Conservation (phyloP, 30 jellyfish, hydroid and myxozoan species). For the Cassiopea andromeda region DNA sequence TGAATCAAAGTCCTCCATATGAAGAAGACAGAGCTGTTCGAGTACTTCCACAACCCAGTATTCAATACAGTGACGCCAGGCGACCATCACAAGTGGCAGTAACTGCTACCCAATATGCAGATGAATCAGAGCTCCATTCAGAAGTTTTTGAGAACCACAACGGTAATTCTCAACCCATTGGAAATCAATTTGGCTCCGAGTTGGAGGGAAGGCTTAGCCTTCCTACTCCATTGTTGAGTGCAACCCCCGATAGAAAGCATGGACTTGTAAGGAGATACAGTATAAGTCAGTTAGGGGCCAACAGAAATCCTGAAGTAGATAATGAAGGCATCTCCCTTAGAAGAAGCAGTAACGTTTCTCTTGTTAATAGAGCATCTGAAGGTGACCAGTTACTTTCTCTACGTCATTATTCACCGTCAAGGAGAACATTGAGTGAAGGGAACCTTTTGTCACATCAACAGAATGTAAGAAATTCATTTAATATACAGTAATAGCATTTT, state of each 20-base stretch:
- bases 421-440: slow-evolving; percentile 32
- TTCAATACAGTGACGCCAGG: slow-evolving; percentile 1
- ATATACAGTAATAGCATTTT: not conserved
- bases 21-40: not conserved
- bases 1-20: not conserved
- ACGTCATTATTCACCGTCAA: not conserved
- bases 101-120: not conserved
- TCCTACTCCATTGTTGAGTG: not conserved
- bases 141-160: not conserved
- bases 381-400: not conserved
- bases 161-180: not conserved
- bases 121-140: not conserved
- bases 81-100: not conserved
- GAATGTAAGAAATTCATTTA: not conserved
- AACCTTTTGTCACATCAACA: not conserved
- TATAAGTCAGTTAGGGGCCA: not conserved
- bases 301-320: not conserved
- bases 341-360: not conserved
- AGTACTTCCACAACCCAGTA: slow-evolving; percentile 31
- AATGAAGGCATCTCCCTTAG: not conserved
- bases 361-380: not conserved
- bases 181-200: not conserved
- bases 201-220: slow-evolving; percentile 5
- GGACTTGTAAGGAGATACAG: not conserved
- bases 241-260: not conserved